Evolutionary conservation across 2,113 vertebrate species (phyloP), one percentile per base, ranked within the genome.

Genomic region (Gasterosteus nipponicus): DNA sequence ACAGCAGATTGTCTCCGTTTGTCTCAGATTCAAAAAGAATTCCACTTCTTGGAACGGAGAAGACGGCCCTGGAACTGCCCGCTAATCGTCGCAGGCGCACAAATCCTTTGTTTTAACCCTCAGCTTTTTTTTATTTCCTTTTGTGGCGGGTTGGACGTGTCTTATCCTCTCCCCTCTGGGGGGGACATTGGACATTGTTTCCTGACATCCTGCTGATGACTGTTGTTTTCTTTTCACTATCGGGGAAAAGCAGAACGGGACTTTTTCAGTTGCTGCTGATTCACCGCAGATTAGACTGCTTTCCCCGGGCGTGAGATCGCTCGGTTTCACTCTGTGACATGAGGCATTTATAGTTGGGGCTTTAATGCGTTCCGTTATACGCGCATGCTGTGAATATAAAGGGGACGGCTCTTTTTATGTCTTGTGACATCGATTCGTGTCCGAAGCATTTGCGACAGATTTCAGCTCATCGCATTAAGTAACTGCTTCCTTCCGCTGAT

Each of bases 261-360:
- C 69, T 82, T 82, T 88, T 92, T 86, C 91, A 71, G 88, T 91
- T 93, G 81, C 89, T 92, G 92, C 89, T 92, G 92, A 93, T 91
- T 91, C 90, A 83, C 75, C 66, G 51, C 80, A 86, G 92, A 94
- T 93, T 92, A 91, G 74, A 80, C 64, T 71, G 53, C 53, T 18
- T 73, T 72, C 42, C 78, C 72, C 11, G 1, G 67, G 78, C 57
- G 22, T 67, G 86, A 83, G 76, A 87, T 89, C 80, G 46, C 70
- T 73, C 3, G 10, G 80, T 85, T 75, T 77, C 80, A 62, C 64
- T 54, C 73, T 64, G 66, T 53, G 54, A 62, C 71, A 12, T 51
- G 46, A 77, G 26, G 46, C n/a, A 42, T 61, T 70, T 16, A 31
- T 53, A 35, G 15, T 47, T 5, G 4, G 6, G 2, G 2, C 1